Percentiles rank a stretch among this genome's conserved stretches.
Conservation (phyloP, 2,113 vertebrate species). For the Hemiprocne comata region DNA sequence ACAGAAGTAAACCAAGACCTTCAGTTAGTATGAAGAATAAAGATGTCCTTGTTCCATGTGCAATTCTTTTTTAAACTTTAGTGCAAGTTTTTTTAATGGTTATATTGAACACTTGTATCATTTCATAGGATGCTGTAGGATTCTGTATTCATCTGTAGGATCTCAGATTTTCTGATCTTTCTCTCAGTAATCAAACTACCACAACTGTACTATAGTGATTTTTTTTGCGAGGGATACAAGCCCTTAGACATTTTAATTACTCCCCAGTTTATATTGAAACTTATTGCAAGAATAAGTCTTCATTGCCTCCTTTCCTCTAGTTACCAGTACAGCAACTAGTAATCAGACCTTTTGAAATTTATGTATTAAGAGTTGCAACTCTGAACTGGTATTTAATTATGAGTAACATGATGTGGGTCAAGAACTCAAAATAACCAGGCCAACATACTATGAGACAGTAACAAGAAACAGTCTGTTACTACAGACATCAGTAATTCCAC, state of each 20-base stretch:
- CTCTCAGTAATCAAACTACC: not conserved
- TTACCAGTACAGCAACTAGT: not conserved
- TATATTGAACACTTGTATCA: not conserved
- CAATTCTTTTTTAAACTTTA: not conserved
- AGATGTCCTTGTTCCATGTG: not conserved
- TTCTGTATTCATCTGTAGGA: not conserved
- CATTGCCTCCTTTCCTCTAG: not conserved
- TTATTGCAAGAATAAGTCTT: not conserved
- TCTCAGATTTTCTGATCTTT: not conserved
- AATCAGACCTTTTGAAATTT: not conserved
- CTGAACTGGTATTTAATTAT: not conserved
- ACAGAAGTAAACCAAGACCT: not conserved
- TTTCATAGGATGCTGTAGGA: not conserved
- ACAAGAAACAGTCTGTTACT: not conserved
- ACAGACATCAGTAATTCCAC: not conserved
- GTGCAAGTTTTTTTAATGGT: not conserved
- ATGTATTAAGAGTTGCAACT: not conserved
- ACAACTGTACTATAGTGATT: not conserved
- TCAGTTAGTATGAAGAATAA: not conserved
- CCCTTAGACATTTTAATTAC: not conserved
- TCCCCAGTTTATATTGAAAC: not conserved
- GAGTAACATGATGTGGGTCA: not conserved
- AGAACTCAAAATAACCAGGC: not conserved
- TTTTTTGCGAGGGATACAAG: not conserved
- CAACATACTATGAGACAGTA: not conserved